Conservation (phyloP, 2,888 invertebrate species). For the Drosophila parthenogenetica region DNA sequence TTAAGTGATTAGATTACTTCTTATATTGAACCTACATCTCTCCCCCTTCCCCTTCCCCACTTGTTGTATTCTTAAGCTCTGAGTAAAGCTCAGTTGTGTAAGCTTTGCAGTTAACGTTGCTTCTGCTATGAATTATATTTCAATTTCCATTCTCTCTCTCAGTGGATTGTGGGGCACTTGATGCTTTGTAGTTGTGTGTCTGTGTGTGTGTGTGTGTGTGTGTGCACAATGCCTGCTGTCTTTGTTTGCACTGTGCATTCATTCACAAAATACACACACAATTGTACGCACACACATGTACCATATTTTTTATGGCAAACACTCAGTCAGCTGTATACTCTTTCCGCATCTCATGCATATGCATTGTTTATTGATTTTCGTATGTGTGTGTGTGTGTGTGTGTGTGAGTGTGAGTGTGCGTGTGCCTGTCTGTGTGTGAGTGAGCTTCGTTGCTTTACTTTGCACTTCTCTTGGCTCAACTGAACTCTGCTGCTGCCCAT, state of each 20-base stretch:
- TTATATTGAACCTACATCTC: neutral
- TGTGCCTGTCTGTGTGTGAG: no score
- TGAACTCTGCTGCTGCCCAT: slow-evolving; percentile 27
- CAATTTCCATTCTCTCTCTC: slow-evolving; percentile 55
- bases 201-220: slow-evolving; percentile 60
- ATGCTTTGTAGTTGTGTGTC: slow-evolving; percentile 61
- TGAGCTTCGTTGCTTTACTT: slow-evolving; percentile 30
- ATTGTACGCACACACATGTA: slow-evolving; percentile 16
- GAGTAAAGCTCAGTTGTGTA: slow-evolving; percentile 30
- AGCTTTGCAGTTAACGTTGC: slow-evolving; percentile 8
- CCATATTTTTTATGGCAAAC: slow-evolving; percentile 47
- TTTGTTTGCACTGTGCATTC: slow-evolving; percentile 75
- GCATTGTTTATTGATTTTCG: slow-evolving; percentile 77
- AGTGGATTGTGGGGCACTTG: slow-evolving; percentile 11
- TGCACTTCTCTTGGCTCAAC: slow-evolving; percentile 24
- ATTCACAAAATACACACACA: slow-evolving; percentile 63
- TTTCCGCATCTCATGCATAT: slow-evolving; percentile 69
- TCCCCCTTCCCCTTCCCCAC: neutral
- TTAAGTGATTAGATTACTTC: slow-evolving; percentile 8
- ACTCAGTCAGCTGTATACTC: slow-evolving; percentile 55
- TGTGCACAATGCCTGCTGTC: slow-evolving; percentile 68
- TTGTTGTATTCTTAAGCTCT: slow-evolving; percentile 5
- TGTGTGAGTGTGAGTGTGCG: no score
- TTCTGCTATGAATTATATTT: slow-evolving; percentile 31
- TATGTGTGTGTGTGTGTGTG: slow-evolving; percentile 4